Evolutionary conservation across 2,888 invertebrate genomes (phyloP).

Genomic region (Unio pictorum): DNA sequence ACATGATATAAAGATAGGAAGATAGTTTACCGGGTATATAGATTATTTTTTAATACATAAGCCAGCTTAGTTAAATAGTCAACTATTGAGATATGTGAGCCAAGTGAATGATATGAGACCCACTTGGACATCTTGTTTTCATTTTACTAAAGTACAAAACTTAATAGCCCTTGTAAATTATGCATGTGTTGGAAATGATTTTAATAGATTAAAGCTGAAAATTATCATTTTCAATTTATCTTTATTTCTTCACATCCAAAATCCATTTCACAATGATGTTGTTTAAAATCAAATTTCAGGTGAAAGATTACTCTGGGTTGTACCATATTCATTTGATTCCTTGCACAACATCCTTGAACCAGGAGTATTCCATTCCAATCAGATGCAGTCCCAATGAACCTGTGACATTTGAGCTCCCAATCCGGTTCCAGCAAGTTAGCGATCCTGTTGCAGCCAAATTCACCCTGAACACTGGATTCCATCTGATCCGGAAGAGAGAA

Average conservation of each 20-base stretch:
- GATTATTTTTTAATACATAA: too few species aligned
- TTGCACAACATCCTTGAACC: conserved; percentile 60
- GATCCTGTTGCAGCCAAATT: conserved; percentile 69
- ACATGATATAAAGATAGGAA: too few species aligned
- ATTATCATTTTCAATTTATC: not conserved
- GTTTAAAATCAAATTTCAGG: conserved; percentile 42
- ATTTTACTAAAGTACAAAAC: too few species aligned
- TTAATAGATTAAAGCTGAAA: not conserved
- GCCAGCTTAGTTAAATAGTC: too few species aligned
- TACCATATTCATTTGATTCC: conserved; percentile 68
- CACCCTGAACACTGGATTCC: conserved; percentile 68
- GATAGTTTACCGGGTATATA: too few species aligned
- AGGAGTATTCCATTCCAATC: conserved; percentile 54
- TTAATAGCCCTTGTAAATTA: not conserved
- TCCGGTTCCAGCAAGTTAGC: conserved; percentile 71
- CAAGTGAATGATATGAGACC: too few species aligned
- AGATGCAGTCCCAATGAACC: conserved; percentile 64
- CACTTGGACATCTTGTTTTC: too few species aligned
- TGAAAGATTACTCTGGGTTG: conserved; percentile 69
- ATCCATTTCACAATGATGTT: not conserved
- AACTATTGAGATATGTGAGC: too few species aligned
- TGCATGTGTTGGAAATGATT: too few species aligned
- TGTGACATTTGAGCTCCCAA: conserved; percentile 67
- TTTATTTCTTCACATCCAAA: not conserved
- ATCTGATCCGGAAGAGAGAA: conserved; percentile 61